Conservation (phyloP, 2,888 invertebrate species). For the Phragmatobia fuliginosa region DNA sequence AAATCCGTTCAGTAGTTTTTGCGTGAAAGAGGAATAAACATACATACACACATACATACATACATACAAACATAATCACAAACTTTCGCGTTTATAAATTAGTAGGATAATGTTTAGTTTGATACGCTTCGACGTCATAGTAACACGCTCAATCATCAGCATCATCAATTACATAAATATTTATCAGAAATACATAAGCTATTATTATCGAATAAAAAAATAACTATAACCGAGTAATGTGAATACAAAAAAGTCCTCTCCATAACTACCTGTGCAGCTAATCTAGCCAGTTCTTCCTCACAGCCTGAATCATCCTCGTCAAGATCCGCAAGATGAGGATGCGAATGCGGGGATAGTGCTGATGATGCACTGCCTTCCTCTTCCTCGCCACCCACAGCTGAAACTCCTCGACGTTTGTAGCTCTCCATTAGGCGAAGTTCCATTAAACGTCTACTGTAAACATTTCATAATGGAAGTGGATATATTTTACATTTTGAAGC, state of each 20-base stretch:
- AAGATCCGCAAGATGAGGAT: constrained; percentile 96
- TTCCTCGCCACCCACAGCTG: constrained; percentile 80
- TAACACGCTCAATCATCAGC: too few relatives aligned
- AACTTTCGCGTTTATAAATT: too few relatives aligned
- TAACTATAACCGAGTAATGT: background rate
- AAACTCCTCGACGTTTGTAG: constrained; percentile 73
- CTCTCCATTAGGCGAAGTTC: constrained; percentile 86
- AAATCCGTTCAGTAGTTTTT: too few relatives aligned
- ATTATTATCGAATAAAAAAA: too few relatives aligned
- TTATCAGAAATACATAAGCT: too few relatives aligned
- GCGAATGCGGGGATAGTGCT: constrained; percentile 96
- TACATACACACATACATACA: too few relatives aligned
- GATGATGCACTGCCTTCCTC: constrained; percentile 97
- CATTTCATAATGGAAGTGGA: background rate
- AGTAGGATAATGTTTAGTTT: too few relatives aligned
- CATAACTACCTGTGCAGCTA: constrained; percentile 88
- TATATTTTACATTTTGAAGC: background rate
- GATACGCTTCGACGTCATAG: too few relatives aligned
- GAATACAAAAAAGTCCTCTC: background rate
- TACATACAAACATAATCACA: too few relatives aligned
- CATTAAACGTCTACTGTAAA: constrained; percentile 82
- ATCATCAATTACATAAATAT: too few relatives aligned
- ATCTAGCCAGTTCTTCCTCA: constrained; percentile 93
- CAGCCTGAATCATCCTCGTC: constrained; percentile 95
- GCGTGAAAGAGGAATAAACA: too few relatives aligned